phyloP scores from a whole-genome alignment of 2,113 vertebrate species.

The Chionomys nivalis region DNA sequence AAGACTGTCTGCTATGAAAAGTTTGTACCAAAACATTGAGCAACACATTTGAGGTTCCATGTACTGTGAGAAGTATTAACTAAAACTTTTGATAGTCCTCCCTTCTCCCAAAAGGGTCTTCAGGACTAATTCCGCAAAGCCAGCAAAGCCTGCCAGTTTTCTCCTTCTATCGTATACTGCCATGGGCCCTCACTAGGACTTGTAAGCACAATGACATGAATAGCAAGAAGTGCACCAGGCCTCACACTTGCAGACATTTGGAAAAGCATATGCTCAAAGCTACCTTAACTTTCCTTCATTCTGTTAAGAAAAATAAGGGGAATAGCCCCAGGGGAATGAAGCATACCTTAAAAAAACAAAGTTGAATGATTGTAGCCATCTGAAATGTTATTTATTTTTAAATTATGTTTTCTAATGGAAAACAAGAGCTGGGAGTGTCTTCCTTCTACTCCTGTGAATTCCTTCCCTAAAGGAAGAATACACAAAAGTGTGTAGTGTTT shows the following conservation, averaged over 20 bases:
- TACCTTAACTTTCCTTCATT: conserved; percentile 80
- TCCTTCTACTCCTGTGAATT: not conserved
- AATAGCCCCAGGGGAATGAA: conserved; percentile 71
- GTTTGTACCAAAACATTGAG: not conserved
- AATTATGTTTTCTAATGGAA: conserved; percentile 42
- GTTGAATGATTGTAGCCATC: not conserved
- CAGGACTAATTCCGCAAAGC: conserved; percentile 84
- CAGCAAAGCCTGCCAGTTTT: conserved; percentile 80
- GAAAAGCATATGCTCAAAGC: conserved; percentile 73
- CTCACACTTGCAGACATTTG: conserved; percentile 77
- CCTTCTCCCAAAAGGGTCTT: conserved; percentile 78
- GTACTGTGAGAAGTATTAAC: conserved; percentile 70
- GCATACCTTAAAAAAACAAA: conserved; percentile 35
- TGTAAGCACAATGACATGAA: conserved; percentile 84
- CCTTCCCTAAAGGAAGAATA: not conserved
- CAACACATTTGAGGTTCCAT: not conserved
- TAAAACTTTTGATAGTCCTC: conserved; percentile 78
- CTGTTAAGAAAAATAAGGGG: conserved; percentile 82
- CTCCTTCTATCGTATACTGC: conserved; percentile 81
- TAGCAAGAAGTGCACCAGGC: conserved; percentile 82
- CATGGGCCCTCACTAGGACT: conserved; percentile 81
- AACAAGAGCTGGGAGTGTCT: not conserved
- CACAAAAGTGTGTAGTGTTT: not conserved
- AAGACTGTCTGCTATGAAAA: not conserved
- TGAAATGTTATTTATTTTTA: conserved; percentile 69